Conservation (phyloP, 2,113 vertebrate species). For the Microtus ochrogaster region DNA sequence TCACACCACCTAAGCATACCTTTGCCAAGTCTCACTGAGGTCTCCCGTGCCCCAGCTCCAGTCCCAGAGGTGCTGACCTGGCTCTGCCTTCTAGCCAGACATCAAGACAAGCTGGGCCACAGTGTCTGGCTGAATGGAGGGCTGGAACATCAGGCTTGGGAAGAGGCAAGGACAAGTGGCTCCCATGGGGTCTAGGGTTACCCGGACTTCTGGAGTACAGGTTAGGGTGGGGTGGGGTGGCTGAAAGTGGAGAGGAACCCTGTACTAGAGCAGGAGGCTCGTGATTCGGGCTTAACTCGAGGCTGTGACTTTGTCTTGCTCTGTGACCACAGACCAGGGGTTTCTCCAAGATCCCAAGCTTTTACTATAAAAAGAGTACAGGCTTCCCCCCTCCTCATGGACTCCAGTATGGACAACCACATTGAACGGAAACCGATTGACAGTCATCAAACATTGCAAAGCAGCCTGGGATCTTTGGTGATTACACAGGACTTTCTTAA, state of each 20-base stretch:
- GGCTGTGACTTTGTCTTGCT: neutral
- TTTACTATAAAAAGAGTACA: neutral
- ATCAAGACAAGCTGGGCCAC: no score
- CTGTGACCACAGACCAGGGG: neutral
- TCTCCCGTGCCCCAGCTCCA: neutral
- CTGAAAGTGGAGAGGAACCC: no score
- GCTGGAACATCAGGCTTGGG: no score
- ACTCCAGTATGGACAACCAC: no score
- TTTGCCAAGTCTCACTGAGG: neutral
- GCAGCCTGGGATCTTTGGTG: no score
- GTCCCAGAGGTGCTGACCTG: no score
- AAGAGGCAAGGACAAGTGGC: neutral
- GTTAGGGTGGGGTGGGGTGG: neutral
- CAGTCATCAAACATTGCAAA: rapidly evolving
- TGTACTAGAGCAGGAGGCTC: neutral
- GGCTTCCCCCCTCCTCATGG: neutral
- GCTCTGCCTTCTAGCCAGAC: neutral
- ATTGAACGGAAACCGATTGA: no score
- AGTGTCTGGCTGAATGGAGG: no score
- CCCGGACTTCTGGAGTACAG: neutral
- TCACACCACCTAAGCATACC: neutral
- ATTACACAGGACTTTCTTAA: neutral
- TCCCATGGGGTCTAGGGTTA: neutral
- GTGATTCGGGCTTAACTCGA: neutral
- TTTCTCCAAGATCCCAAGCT: neutral